phyloP scores from a whole-genome alignment of 2,888 invertebrate genomes.

The Synergus itoensis region DNA sequence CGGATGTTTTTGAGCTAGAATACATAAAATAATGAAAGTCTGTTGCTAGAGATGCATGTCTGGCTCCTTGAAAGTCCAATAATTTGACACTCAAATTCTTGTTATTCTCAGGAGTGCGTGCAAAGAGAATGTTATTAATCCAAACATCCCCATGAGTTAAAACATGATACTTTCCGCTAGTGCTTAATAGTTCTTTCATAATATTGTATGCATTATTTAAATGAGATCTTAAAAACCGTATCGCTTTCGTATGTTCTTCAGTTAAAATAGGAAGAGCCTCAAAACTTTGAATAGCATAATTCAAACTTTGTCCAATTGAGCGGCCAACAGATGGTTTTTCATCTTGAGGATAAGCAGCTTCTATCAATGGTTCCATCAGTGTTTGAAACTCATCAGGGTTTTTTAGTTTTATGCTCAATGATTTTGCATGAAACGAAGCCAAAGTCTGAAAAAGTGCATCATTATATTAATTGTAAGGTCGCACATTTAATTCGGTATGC shows the following conservation, averaged over 20 bases:
- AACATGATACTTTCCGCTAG: constrained; percentile 59
- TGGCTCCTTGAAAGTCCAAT: constrained; percentile 63
- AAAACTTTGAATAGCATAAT: constrained; percentile 53
- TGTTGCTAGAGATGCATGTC: constrained; percentile 64
- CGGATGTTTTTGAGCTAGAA: constrained; percentile 59
- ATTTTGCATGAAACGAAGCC: constrained; percentile 65
- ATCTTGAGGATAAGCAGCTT: constrained; percentile 59
- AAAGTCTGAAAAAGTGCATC: constrained; percentile 58
- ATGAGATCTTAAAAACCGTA: constrained; percentile 50
- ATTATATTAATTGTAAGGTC: neutral
- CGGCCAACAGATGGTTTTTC: constrained; percentile 52
- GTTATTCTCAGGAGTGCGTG: constrained; percentile 53
- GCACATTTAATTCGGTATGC: neutral
- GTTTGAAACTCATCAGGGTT: constrained; percentile 54
- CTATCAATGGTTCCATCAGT: constrained; percentile 58
- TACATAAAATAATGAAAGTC: constrained; percentile 70
- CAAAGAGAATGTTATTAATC: constrained; percentile 69
- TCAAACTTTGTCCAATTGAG: constrained; percentile 51
- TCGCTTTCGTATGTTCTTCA: constrained; percentile 47
- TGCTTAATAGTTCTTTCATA: constrained; percentile 53
- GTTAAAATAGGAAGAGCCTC: constrained; percentile 53
- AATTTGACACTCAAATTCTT: constrained; percentile 57
- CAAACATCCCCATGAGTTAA: constrained; percentile 68
- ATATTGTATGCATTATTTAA: constrained; percentile 42
- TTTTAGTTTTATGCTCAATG: constrained; percentile 60